phyloP scores from a whole-genome alignment of 64 coral and sea anemone genomes.

The Pocillopora damicornis region DNA sequence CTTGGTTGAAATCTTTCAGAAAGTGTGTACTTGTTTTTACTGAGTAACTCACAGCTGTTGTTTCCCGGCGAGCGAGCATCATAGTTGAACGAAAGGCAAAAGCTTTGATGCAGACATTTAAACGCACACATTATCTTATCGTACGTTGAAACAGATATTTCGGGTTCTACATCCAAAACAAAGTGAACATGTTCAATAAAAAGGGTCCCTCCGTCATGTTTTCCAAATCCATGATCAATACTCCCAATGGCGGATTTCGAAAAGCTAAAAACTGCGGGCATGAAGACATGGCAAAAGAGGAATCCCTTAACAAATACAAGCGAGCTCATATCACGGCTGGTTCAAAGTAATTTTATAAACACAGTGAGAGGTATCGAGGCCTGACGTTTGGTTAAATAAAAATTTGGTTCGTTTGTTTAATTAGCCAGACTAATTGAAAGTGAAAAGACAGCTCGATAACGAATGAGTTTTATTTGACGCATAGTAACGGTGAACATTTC shows the following conservation, averaged over 20 bases:
- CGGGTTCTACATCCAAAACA: not conserved
- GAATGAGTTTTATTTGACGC: not conserved
- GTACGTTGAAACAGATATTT: not conserved
- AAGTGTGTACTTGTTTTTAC: not conserved
- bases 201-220: not conserved
- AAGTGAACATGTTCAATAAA: not conserved
- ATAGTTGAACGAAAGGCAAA: slow-evolving; percentile 17
- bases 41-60: not conserved
- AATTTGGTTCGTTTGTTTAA: not conserved
- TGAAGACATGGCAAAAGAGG: not conserved
- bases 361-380: not conserved
- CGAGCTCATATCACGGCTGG: not conserved
- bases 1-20: not conserved
- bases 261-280: not conserved
- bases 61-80: not conserved
- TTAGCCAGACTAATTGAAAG: not conserved
- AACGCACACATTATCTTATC: not conserved
- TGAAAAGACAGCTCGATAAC: not conserved
- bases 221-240: not conserved
- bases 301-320: not conserved
- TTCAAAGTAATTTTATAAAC: not conserved
- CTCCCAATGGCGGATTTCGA: not conserved
- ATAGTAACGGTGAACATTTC: not conserved
- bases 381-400: not conserved
- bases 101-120: not conserved